Conservation (phyloP, 1,140 invertebrate genomes). For the Pemphigus obesinymphae region DNA sequence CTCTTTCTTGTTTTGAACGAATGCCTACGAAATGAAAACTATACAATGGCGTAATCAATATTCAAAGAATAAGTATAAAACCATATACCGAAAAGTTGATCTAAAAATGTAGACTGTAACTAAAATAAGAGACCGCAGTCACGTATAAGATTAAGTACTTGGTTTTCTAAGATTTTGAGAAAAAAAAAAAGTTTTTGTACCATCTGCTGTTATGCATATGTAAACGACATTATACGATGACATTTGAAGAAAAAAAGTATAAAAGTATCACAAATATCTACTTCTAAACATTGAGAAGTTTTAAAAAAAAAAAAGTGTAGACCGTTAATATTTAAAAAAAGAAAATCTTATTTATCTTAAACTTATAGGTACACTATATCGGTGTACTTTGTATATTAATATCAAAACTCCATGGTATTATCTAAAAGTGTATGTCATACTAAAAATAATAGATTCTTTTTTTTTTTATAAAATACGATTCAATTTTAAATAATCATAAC, state of each 20-base stretch:
- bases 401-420: no score
- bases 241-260: background rate
- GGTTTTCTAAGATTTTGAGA: background rate
- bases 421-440: no score
- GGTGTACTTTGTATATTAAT: no score
- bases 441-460: no score
- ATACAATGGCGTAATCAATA: background rate
- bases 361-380: no score
- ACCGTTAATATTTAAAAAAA: no score
- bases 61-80: background rate
- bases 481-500: no score
- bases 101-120: background rate
- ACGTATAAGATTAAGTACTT: background rate
- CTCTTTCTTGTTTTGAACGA: slow-evolving; percentile 33
- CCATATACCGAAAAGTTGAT: background rate
- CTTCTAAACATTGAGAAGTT: background rate
- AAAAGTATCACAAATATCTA: background rate
- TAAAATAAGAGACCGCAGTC: background rate
- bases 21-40: slow-evolving; percentile 21
- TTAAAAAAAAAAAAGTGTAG: background rate
- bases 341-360: no score
- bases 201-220: background rate
- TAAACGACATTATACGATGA: background rate
- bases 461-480: no score
- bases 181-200: background rate